Base-by-base conservation (phyloP, 2,888 invertebrate species). In the Apamea sordens region DNA sequence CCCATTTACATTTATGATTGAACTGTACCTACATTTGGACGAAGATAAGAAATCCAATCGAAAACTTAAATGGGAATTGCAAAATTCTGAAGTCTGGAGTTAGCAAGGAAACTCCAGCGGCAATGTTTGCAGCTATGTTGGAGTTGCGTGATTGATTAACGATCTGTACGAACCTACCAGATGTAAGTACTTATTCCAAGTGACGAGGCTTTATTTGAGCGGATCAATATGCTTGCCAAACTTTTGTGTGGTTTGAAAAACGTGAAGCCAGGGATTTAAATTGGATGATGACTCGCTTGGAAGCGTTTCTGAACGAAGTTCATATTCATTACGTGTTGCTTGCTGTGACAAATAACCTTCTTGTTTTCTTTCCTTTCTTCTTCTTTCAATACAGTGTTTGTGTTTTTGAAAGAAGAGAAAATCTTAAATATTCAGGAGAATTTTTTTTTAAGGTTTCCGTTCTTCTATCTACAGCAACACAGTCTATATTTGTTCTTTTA, bases 121-220 rank as follows among this genome's bases (percentile, higher is more conserved):
- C 21, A 50, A 82, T 87, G 76, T 84, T 89, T 87, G 70, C 69
- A 76, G 76, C 76, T 65, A 80, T 63, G 78, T 76, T 84, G 71
- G 76, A 87, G 77, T 88, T 88, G 74, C 50, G 86, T 87, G 88
- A 88, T 88, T 88, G 87, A 89, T 88, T 85, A 87, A 76, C 72
- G 77, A 73, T 80, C 78, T 80, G 64, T 73, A 63, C 53, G 64
- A 65, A 77, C 50, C 73, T 70, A 77, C 79, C 69, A 69, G 68
- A 64, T 71, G n/a, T 71, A 72, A 13, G 32, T 69, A 73, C 77
- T 64, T 82, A 81, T 61, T 77, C n/a, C 56, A 77, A 61, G 32
- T 81, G 77, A 80, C 83, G 64, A 65, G 11, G 83, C 83, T 70
- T 83, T 81, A 80, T 80, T 74, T 74, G 56, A 80, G 73, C 18